Conservation (phyloP, 2,888 invertebrate genomes). For the Athetis lepigone region DNA sequence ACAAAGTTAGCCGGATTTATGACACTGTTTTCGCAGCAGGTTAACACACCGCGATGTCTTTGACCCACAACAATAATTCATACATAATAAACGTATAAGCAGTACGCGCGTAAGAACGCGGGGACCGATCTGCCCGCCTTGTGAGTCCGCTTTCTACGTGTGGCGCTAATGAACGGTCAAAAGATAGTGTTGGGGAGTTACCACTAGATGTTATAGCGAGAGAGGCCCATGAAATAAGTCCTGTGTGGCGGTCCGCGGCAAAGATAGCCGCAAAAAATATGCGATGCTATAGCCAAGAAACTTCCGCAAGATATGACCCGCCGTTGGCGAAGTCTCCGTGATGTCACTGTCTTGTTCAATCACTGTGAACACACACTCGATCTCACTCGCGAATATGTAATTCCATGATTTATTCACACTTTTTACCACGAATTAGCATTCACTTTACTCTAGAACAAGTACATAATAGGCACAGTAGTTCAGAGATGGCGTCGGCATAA, state of each 20-base stretch:
- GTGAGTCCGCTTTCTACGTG: constrained; percentile 72
- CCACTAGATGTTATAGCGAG: constrained; percentile 78
- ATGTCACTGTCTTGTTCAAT: constrained; percentile 72
- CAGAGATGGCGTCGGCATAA: constrained; percentile 91
- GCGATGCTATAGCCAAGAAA: constrained; percentile 87
- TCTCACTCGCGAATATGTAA: constrained; percentile 76
- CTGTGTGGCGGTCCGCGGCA: constrained; percentile 75
- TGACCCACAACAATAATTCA: constrained; percentile 89
- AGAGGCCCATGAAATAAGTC: constrained; percentile 81
- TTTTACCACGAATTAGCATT: constrained; percentile 78
- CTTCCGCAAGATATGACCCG: constrained; percentile 86
- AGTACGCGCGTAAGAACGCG: constrained; percentile 85
- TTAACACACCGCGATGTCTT: constrained; percentile 83
- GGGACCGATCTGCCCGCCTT: constrained; percentile 73
- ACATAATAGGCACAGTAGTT: constrained; percentile 87
- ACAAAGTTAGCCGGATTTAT: constrained; percentile 79
- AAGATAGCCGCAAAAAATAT: constrained; percentile 88
- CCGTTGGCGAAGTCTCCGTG: constrained; percentile 74
- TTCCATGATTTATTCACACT: constrained; percentile 83
- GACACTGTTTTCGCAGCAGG: constrained; percentile 77
- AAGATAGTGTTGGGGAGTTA: constrained; percentile 76
- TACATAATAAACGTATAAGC: constrained; percentile 82
- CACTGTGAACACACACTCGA: constrained; percentile 75
- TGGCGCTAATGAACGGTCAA: constrained; percentile 68
- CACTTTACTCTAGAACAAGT: constrained; percentile 80